Conservation (phyloP, 1,140 invertebrate species). For the Formica selysi region DNA sequence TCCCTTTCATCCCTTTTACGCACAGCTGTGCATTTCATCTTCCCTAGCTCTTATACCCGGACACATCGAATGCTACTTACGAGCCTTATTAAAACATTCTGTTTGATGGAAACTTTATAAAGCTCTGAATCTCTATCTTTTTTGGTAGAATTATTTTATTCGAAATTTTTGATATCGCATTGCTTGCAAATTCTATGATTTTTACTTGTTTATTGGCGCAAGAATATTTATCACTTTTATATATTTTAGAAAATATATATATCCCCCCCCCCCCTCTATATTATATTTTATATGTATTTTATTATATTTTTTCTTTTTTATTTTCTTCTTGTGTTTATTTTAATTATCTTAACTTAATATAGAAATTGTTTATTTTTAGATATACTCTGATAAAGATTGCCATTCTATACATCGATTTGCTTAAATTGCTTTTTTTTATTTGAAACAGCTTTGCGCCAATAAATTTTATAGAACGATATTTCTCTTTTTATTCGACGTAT, state of each 20-base stretch:
- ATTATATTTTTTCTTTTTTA: background rate
- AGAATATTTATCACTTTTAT: background rate
- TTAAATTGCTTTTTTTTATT: conserved; percentile 48
- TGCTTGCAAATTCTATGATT: background rate
- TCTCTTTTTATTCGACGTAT: conserved; percentile 26
- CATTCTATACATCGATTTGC: conserved; percentile 20
- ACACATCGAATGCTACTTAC: conserved; percentile 62
- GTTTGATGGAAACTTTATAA: conserved; percentile 52
- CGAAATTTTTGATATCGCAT: background rate
- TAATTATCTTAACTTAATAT: conserved; percentile 8
- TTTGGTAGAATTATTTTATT: background rate
- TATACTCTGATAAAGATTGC: background rate
- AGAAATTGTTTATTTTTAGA: conserved; percentile 26
- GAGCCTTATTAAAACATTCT: conserved; percentile 72
- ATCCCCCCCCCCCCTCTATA: too few relatives aligned
- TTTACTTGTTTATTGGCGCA: background rate
- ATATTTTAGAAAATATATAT: too few relatives aligned
- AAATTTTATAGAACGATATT: conserved; percentile 44
- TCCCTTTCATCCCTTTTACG: conserved; percentile 61
- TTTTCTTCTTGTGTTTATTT: conserved; percentile 1
- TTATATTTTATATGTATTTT: too few relatives aligned
- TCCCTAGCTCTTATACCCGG: conserved; percentile 42
- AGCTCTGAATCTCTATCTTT: background rate
- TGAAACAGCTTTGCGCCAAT: conserved; percentile 39
- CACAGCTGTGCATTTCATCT: conserved; percentile 57